These are phyloP conservation scores for Ctena decussata DNA, from an alignment of 2,888 invertebrate genomes.

Conservation along the genomic window DNA sequence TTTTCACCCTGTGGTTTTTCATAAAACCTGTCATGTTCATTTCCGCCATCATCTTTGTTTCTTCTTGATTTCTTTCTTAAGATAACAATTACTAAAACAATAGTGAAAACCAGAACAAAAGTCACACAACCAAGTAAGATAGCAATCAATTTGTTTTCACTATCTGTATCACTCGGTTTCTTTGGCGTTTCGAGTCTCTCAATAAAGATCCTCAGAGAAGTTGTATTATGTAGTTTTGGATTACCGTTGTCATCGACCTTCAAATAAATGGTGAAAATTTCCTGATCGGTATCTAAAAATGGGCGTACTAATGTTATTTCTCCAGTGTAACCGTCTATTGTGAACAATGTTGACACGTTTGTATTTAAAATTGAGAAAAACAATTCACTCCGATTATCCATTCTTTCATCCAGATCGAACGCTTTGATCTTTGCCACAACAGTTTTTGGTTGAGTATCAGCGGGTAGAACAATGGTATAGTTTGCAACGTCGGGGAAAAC, in stretches of 20 bases:
- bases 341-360: slow-evolving; percentile 57
- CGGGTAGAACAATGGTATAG: slow-evolving; percentile 68
- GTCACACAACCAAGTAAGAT: slow-evolving; percentile 66
- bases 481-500: slow-evolving; percentile 76
- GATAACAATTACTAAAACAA: slow-evolving; percentile 67
- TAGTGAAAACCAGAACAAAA: slow-evolving; percentile 67
- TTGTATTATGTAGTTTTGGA: slow-evolving; percentile 58
- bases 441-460: slow-evolving; percentile 53
- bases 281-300: slow-evolving; percentile 49
- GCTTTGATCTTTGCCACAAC: slow-evolving; percentile 65
- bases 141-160: slow-evolving; percentile 69
- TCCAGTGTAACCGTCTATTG: slow-evolving; percentile 64
- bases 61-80: slow-evolving; percentile 24
- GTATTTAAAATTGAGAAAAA: slow-evolving; percentile 62
- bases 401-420: slow-evolving; percentile 64
- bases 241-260: slow-evolving; percentile 67
- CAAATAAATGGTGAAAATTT: slow-evolving; percentile 59
- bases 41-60: slow-evolving; percentile 31
- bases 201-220: slow-evolving; percentile 63
- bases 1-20: slow-evolving; percentile 42
- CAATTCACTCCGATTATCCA: slow-evolving; percentile 60
- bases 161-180: slow-evolving; percentile 16
- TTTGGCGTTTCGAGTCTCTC: slow-evolving; percentile 33
- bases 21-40: slow-evolving; percentile 37
- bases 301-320: slow-evolving; percentile 61